These are phyloP conservation scores for Antheraea pernyi DNA, from an alignment of 1,140 invertebrate species.

Conservation along the genomic window DNA sequence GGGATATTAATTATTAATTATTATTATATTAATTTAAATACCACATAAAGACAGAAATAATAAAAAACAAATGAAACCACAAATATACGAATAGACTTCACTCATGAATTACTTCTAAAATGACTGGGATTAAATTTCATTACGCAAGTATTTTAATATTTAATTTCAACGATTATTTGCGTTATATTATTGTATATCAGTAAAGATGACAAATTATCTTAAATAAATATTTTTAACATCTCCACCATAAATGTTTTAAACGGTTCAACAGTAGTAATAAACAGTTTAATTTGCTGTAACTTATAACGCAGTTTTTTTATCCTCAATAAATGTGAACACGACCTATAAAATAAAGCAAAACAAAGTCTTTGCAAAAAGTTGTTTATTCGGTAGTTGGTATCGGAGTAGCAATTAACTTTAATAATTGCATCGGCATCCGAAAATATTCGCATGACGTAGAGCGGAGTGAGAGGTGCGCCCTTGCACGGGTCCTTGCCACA, in stretches of 20 bases:
- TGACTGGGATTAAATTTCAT: too few relatives aligned
- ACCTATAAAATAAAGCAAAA: constrained; percentile 1
- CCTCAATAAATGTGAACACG: neutral
- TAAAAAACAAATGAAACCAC: too few relatives aligned
- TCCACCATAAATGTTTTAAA: too few relatives aligned
- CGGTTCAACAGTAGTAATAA: neutral
- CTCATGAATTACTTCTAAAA: too few relatives aligned
- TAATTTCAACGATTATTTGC: too few relatives aligned
- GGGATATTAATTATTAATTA: too few relatives aligned
- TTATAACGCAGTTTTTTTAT: neutral
- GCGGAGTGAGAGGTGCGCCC: constrained; percentile 70
- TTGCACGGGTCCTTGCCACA: constrained; percentile 61
- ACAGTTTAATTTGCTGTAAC: neutral
- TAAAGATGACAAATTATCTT: too few relatives aligned
- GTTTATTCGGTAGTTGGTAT: constrained; percentile 1
- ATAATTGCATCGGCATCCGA: constrained; percentile 62
- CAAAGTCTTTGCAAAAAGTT: neutral
- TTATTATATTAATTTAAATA: too few relatives aligned
- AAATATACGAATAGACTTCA: too few relatives aligned
- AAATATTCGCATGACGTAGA: constrained; percentile 48
- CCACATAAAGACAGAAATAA: too few relatives aligned
- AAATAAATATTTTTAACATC: neutral
- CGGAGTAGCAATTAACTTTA: constrained; percentile 51
- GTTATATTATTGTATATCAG: too few relatives aligned
- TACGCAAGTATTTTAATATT: too few relatives aligned